Percentiles rank a stretch among this genome's conserved stretches.
Evolutionary conservation across 2,888 invertebrate species (phyloP).

Genomic region (Nomada flava): DNA sequence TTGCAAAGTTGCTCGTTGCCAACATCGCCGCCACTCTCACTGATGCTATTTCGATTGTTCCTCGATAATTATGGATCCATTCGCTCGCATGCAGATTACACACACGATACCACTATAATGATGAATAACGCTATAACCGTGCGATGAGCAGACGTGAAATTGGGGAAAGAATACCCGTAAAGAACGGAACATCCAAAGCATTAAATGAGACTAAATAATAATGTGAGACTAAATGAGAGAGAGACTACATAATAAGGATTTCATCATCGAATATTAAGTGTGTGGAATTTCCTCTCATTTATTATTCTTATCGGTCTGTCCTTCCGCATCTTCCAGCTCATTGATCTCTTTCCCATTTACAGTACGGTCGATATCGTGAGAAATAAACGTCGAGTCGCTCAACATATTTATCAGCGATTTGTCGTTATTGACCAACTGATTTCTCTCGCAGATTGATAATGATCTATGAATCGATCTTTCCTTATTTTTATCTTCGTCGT

Average conservation of each 20-base stretch:
- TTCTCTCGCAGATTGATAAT: neutral
- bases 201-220: too few relatives aligned
- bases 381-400: neutral
- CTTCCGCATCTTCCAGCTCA: neutral
- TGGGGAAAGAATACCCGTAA: neutral
- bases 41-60: conserved; percentile 56
- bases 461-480: neutral
- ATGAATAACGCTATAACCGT: neutral
- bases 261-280: too few relatives aligned
- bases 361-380: neutral
- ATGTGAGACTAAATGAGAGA: too few relatives aligned
- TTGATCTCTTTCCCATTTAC: neutral
- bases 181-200: neutral
- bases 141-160: too few relatives aligned
- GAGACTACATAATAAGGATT: too few relatives aligned
- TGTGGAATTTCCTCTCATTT: neutral
- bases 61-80: conserved; percentile 39
- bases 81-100: neutral
- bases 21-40: conserved; percentile 26
- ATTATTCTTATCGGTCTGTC: neutral
- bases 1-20: conserved; percentile 38
- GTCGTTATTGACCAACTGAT: neutral
- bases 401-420: neutral
- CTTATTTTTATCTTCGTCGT: conserved; percentile 10
- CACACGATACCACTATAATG: neutral